Evolutionary conservation across 2,888 invertebrate species (phyloP), one percentile per base, ranked within the genome.

Genomic region (Dendrolimus houi): DNA sequence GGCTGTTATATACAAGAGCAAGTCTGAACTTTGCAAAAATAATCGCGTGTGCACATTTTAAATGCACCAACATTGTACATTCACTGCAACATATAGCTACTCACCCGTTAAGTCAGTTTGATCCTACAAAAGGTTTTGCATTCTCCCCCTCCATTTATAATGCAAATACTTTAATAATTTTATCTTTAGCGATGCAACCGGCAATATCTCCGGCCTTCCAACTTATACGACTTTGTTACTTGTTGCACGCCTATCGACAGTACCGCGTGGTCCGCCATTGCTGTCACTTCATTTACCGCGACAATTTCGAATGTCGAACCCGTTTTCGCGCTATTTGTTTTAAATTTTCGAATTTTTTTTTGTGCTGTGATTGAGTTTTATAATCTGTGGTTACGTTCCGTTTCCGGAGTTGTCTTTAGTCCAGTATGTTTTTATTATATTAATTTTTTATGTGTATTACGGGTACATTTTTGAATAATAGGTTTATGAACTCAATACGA

Each of bases 201-300:
- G 29, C 29, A 61, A 47, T 68, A 67, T 62, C 60, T 58, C 56
- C 64, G 64, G 64, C 69, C 66, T 64, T 71, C 67, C 29, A 29
- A 65, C 62, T 63, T 17, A 41, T 54, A 47, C 47, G 47, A 47
- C 12, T 47, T 47, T 12, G 12, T 47, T 47, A 47, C 12, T 47
- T 12, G 47, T 29, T 29, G 29, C 29, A 29, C 29, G 29, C 29
- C 29, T 29, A 47, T 47, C 58, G 67, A 61, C 75, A 77, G 77
- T 77, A 58, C 63, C 58, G 58, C 62, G 64, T 65, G 65, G 71
- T 60, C 67, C 67, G 78, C 70, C 70, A 67, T 67, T 61, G 61
- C 72, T 70, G 75, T 71, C 72, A 73, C 70, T 69, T 74, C 67
- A 65, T 69, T 72, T 67, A 69, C 9, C 47, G 47, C 47, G 47